Evolutionary conservation across 2,113 vertebrate species (phyloP).

Genomic region (Chaetura pelagica): DNA sequence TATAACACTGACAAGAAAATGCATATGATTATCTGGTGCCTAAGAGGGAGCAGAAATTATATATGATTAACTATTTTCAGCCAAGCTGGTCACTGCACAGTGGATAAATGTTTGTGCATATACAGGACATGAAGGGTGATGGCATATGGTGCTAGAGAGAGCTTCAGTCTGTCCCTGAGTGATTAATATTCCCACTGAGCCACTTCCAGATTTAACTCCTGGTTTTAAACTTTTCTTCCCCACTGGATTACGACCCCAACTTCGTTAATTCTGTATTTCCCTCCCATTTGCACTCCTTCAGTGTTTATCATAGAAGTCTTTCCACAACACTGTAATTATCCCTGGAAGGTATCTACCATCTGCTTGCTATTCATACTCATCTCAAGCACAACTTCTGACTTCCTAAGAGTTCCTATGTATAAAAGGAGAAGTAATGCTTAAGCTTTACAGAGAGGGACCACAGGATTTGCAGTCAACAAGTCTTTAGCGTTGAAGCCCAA

Average conservation of each 20-base stretch:
- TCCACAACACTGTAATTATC: slow-evolving; percentile 44
- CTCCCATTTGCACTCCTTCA: slow-evolving; percentile 29
- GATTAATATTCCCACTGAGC: neutral
- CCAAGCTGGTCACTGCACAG: neutral
- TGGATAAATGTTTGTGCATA: neutral
- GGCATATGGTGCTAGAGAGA: neutral
- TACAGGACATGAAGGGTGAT: neutral
- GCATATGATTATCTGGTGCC: neutral
- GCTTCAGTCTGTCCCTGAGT: neutral
- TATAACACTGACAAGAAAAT: neutral
- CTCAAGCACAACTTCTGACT: neutral
- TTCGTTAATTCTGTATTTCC: slow-evolving; percentile 51
- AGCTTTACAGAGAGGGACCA: neutral
- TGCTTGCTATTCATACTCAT: slow-evolving; percentile 27
- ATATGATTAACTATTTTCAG: neutral
- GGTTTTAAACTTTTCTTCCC: slow-evolving; percentile 7
- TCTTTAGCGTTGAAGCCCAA: neutral
- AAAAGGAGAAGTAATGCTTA: neutral
- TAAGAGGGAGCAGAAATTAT: neutral
- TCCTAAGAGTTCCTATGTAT: neutral
- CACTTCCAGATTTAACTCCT: neutral
- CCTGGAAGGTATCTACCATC: slow-evolving; percentile 61
- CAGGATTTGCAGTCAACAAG: neutral
- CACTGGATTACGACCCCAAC: slow-evolving; percentile 23
- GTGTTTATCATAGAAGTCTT: slow-evolving; percentile 5